Percentiles rank a stretch among this genome's conserved stretches.
These are phyloP conservation scores for Drosophila merina DNA, from an alignment of 2,888 invertebrate species.

Conservation along the genomic window DNA sequence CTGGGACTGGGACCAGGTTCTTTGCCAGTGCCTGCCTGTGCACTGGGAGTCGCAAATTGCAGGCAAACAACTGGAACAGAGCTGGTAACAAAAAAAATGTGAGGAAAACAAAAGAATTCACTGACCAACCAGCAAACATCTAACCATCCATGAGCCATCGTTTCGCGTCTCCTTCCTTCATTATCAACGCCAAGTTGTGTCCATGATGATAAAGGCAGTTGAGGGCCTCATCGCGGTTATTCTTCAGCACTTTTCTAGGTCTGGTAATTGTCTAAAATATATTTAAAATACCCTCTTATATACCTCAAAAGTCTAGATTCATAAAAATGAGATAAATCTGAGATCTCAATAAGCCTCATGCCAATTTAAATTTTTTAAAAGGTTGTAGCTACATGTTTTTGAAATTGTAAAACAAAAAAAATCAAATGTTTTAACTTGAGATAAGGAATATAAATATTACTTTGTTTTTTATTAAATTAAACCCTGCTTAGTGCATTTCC, in stretches of 20 bases:
- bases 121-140: constrained; percentile 47
- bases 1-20: background rate
- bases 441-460: background rate
- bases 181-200: constrained; percentile 74
- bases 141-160: constrained; percentile 26
- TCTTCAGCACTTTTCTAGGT: constrained; percentile 58
- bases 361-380: background rate
- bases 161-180: constrained; percentile 44
- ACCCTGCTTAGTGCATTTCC: constrained; percentile 15
- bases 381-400: too few species aligned
- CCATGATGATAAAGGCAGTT: constrained; percentile 67
- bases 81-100: constrained; percentile 8
- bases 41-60: constrained; percentile 55
- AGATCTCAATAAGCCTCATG: too few species aligned
- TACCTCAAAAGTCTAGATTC: background rate
- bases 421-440: too few species aligned
- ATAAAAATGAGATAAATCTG: background rate
- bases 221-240: constrained; percentile 65
- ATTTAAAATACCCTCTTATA: constrained; percentile 2
- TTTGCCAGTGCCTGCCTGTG: background rate
- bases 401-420: too few species aligned
- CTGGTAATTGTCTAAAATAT: constrained; percentile 18
- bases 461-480: background rate
- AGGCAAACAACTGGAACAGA: constrained; percentile 43
- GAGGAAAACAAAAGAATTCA: constrained; percentile 65